Evolutionary conservation across 2,888 invertebrate species (phyloP).

Genomic region (Dynastes grantii): DNA sequence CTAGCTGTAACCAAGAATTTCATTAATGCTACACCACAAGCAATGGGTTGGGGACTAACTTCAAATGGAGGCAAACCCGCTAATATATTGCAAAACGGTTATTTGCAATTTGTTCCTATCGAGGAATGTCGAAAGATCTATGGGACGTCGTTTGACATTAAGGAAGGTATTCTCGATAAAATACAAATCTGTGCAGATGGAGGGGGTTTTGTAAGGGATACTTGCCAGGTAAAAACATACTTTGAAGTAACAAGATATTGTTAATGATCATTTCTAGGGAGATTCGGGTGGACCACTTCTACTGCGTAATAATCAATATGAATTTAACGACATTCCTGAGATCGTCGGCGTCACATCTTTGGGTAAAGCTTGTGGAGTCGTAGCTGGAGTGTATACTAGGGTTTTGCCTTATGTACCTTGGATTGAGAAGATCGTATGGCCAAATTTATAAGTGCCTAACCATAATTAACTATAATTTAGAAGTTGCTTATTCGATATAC

Average conservation of each 20-base stretch:
- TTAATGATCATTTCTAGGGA: constrained; percentile 72
- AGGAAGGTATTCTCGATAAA: constrained; percentile 66
- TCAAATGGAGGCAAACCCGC: constrained; percentile 58
- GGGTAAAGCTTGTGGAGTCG: constrained; percentile 66
- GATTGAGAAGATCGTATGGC: constrained; percentile 70
- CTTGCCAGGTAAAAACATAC: constrained; percentile 65
- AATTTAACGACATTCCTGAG: constrained; percentile 66
- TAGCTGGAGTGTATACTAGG: constrained; percentile 70
- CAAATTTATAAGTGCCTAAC: constrained; percentile 51
- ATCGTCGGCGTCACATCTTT: constrained; percentile 70
- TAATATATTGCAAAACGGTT: constrained; percentile 69
- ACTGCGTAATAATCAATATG: constrained; percentile 57
- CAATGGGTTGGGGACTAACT: constrained; percentile 71
- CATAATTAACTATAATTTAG: too few relatives aligned
- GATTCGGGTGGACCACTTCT: constrained; percentile 77
- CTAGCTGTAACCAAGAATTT: constrained; percentile 60
- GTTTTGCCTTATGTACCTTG: constrained; percentile 68
- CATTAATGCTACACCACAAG: constrained; percentile 61
- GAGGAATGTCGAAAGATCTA: constrained; percentile 63
- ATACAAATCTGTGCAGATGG: constrained; percentile 71
- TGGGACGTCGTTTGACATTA: constrained; percentile 60
- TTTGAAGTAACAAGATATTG: background rate
- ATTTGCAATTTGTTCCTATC: constrained; percentile 64
- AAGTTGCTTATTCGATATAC: too few relatives aligned
- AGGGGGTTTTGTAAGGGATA: constrained; percentile 64